These are phyloP conservation scores for Deilephila elpenor DNA, from an alignment of 2,888 invertebrate species.

Conservation along the genomic window DNA sequence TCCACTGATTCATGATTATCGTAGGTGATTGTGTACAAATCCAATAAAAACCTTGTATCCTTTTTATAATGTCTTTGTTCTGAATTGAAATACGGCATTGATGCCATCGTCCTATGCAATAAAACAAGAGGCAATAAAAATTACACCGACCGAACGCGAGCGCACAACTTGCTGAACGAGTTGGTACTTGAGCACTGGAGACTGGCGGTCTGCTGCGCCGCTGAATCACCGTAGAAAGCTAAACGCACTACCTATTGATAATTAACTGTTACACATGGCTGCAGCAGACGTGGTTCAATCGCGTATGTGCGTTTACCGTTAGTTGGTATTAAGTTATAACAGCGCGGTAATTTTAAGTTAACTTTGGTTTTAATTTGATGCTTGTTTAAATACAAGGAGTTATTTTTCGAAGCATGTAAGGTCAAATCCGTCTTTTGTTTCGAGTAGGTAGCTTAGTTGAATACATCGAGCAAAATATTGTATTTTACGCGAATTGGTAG, in stretches of 20 bases:
- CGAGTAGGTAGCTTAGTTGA: too few relatives aligned
- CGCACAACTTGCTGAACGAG: conserved; percentile 57
- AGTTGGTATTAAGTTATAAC: conserved; percentile 43
- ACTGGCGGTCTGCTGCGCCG: conserved; percentile 67
- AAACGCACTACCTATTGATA: conserved; percentile 68
- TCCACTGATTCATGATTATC: conserved; percentile 92
- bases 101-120: conserved; percentile 68
- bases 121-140: conserved; percentile 33
- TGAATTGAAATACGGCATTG: conserved; percentile 81
- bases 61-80: conserved; percentile 93
- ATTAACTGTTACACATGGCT: conserved; percentile 79
- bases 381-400: neutral
- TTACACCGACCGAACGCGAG: conserved; percentile 34
- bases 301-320: conserved; percentile 73
- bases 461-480: too few relatives aligned
- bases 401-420: too few relatives aligned
- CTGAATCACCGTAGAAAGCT: conserved; percentile 82
- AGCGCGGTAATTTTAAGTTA: conserved; percentile 67
- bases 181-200: conserved; percentile 51
- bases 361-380: neutral
- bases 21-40: conserved; percentile 94
- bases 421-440: too few relatives aligned
- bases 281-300: conserved; percentile 72
- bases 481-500: too few relatives aligned
- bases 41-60: conserved; percentile 92